Evolutionary conservation across 2,797 vertebrate species (phyloP).

Genomic region (Gallirallus australis): DNA sequence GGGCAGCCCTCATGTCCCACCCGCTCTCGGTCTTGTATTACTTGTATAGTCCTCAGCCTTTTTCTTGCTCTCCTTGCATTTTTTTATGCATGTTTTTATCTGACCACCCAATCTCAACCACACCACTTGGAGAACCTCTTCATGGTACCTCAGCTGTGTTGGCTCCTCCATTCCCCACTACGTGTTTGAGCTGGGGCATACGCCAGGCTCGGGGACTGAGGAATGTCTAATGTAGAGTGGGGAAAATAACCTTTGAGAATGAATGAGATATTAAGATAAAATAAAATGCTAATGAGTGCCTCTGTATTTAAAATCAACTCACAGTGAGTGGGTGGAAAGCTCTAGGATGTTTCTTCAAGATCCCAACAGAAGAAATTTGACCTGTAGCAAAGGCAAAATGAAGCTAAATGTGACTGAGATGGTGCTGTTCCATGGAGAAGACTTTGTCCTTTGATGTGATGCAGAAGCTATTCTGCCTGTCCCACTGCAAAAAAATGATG

Average conservation of each 20-base stretch:
- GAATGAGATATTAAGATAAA: slow-evolving; percentile 23
- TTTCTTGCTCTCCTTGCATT: neutral
- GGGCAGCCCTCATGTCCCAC: neutral
- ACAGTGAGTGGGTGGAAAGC: neutral
- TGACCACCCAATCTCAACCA: neutral
- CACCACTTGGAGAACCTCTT: neutral
- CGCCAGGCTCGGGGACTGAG: neutral
- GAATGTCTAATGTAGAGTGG: neutral
- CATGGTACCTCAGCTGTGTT: neutral
- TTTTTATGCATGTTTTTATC: neutral
- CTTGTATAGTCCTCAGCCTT: neutral
- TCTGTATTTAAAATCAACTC: neutral
- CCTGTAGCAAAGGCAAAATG: neutral
- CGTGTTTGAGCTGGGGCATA: neutral
- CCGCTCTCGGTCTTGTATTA: neutral
- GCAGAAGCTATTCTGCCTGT: neutral
- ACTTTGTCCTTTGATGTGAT: neutral
- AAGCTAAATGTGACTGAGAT: neutral
- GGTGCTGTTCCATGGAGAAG: neutral
- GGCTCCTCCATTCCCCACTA: neutral
- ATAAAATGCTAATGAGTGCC: neutral
- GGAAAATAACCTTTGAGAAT: neutral
- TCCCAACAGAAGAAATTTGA: neutral
- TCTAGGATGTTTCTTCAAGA: slow-evolving; percentile 1
- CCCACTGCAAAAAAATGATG: neutral